Evolutionary conservation across 2,113 vertebrate genomes (phyloP).

Genomic region (Spilogale gracilis): DNA sequence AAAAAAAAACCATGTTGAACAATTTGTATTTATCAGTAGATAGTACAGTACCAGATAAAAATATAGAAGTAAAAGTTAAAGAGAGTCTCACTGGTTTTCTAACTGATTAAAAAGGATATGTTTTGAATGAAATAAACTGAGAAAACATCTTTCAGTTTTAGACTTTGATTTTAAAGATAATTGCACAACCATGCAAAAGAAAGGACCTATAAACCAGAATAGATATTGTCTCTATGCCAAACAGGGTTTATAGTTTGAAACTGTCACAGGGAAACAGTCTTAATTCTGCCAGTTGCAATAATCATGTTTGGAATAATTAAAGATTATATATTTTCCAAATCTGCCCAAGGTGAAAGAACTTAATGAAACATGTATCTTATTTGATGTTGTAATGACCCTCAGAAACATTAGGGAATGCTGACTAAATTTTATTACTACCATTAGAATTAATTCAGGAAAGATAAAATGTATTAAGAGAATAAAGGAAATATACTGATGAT

Average conservation of each 20-base stretch:
- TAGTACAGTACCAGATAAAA: background rate
- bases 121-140: background rate
- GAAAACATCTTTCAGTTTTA: background rate
- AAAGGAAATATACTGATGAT: background rate
- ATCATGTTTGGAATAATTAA: constrained; percentile 4
- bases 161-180: background rate
- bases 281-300: background rate
- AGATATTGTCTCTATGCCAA: background rate
- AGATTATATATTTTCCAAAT: background rate
- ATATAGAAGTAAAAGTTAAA: background rate
- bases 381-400: background rate
- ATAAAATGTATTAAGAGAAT: constrained; percentile 1
- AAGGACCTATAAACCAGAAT: background rate
- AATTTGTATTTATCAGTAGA: background rate
- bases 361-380: background rate
- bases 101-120: background rate
- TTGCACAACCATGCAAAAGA: background rate
- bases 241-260: background rate
- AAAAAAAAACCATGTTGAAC: background rate
- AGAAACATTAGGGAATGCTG: constrained; percentile 7
- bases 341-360: background rate
- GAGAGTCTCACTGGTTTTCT: background rate
- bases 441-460: constrained; percentile 3
- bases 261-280: background rate
- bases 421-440: background rate